Conservation (phyloP, 2,888 invertebrate genomes). For the Lymantria dispar region DNA sequence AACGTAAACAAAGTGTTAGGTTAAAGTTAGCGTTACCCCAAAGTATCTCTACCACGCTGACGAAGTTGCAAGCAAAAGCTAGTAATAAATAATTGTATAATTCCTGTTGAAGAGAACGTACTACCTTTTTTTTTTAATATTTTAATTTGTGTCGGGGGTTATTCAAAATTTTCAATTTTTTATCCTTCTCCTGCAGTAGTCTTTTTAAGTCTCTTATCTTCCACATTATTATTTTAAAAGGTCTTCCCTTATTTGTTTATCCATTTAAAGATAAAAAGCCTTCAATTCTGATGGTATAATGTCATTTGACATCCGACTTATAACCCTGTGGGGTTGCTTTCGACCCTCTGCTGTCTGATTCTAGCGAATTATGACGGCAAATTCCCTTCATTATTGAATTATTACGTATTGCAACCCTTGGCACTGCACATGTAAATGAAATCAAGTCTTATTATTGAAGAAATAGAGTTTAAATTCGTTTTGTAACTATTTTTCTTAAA, state of each 20-base stretch:
- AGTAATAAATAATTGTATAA: too few species aligned
- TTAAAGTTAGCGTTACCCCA: too few species aligned
- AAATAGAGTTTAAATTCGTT: background rate
- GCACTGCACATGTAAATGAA: background rate
- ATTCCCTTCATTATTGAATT: constrained; percentile 18
- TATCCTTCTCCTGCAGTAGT: too few species aligned
- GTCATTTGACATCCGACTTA: constrained; percentile 13
- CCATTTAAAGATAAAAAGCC: constrained; percentile 8
- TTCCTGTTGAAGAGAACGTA: too few species aligned
- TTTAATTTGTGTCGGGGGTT: too few species aligned
- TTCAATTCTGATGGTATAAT: constrained; percentile 5
- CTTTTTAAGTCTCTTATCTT: too few species aligned
- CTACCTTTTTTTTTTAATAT: too few species aligned
- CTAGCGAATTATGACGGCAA: constrained; percentile 25
- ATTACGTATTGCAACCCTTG: background rate
- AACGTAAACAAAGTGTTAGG: too few species aligned
- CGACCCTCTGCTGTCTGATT: constrained; percentile 16
- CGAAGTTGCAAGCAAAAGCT: too few species aligned
- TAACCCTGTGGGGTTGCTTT: constrained; percentile 1
- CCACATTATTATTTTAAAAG: background rate
- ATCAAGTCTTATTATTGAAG: background rate
- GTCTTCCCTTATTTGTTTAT: background rate
- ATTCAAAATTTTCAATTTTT: too few species aligned
- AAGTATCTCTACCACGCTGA: too few species aligned
- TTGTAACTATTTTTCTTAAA: background rate